These are phyloP conservation scores for Drosophila pectinifera DNA, from an alignment of 1,140 invertebrate genomes.

Conservation along the genomic window DNA sequence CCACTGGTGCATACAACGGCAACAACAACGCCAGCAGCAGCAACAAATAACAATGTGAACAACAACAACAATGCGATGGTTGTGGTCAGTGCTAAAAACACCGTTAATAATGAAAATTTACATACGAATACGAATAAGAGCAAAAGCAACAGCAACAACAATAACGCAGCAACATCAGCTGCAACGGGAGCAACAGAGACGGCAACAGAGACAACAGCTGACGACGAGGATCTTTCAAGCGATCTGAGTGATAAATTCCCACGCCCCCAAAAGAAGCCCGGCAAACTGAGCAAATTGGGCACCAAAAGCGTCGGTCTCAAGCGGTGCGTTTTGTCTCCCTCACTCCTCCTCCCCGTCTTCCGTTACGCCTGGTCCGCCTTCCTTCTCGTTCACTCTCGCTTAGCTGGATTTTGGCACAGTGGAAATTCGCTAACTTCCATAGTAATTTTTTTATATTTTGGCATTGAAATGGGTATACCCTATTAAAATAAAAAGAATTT, in stretches of 20 bases:
- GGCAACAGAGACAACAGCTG: slow-evolving; percentile 41
- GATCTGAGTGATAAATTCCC: slow-evolving; percentile 76
- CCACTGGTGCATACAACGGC: slow-evolving; percentile 64
- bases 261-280: slow-evolving; percentile 73
- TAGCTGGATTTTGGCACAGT: slow-evolving; percentile 5
- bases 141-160: slow-evolving; percentile 43
- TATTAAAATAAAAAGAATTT: not conserved
- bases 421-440: too few relatives aligned
- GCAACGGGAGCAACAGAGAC: slow-evolving; percentile 32
- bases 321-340: slow-evolving; percentile 40
- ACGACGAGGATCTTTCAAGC: slow-evolving; percentile 63
- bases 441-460: not conserved
- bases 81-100: slow-evolving; percentile 38
- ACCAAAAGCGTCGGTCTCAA: slow-evolving; percentile 78
- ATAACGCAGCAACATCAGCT: slow-evolving; percentile 31
- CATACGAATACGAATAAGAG: slow-evolving; percentile 7
- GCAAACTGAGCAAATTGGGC: slow-evolving; percentile 73
- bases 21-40: slow-evolving; percentile 37
- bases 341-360: not conserved
- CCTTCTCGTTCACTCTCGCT: not conserved
- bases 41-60: slow-evolving; percentile 57
- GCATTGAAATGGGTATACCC: not conserved
- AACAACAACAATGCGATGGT: slow-evolving; percentile 44
- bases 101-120: slow-evolving; percentile 33
- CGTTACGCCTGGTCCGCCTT: not conserved